Conservation (phyloP, 2,888 invertebrate species). For the Tethea ocularis region DNA sequence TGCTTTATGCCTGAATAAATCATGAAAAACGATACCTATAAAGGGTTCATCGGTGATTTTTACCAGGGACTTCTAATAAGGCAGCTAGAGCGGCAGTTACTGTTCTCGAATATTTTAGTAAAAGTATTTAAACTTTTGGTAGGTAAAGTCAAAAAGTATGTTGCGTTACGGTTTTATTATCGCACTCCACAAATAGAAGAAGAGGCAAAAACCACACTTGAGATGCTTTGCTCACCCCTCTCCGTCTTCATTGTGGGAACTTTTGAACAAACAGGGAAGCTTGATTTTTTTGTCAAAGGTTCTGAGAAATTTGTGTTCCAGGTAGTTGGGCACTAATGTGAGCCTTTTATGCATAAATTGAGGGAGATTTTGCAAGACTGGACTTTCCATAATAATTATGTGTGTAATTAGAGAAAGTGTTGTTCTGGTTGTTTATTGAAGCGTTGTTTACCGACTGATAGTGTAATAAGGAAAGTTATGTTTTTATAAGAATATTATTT, state of each 20-base stretch:
- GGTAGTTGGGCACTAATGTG: slow-evolving; percentile 65
- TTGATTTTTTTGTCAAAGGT: slow-evolving; percentile 61
- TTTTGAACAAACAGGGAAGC: slow-evolving; percentile 64
- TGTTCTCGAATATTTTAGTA: background rate
- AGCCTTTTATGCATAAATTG: slow-evolving; percentile 54
- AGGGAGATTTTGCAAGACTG: slow-evolving; percentile 34
- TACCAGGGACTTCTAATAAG: background rate
- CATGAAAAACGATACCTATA: slow-evolving; percentile 61
- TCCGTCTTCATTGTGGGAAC: slow-evolving; percentile 74
- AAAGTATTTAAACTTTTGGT: slow-evolving; percentile 24
- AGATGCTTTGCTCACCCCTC: slow-evolving; percentile 66
- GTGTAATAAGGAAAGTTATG: background rate
- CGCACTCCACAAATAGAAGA: slow-evolving; percentile 71
- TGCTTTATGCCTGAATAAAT: slow-evolving; percentile 67
- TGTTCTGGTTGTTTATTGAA: slow-evolving; percentile 2
- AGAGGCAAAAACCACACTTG: slow-evolving; percentile 78
- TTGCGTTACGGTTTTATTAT: slow-evolving; percentile 69
- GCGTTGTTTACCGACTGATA: background rate
- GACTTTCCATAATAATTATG: slow-evolving; percentile 8
- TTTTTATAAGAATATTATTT: background rate
- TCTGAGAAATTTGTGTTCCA: slow-evolving; percentile 67
- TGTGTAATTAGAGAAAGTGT: slow-evolving; percentile 7
- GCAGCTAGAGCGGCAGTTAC: background rate
- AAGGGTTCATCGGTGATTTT: slow-evolving; percentile 5
- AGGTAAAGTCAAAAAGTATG: slow-evolving; percentile 41